Evolutionary conservation across 1,140 invertebrate genomes (phyloP), one percentile per base, ranked within the genome.

Genomic region (Ctenoplectra terminalis): DNA sequence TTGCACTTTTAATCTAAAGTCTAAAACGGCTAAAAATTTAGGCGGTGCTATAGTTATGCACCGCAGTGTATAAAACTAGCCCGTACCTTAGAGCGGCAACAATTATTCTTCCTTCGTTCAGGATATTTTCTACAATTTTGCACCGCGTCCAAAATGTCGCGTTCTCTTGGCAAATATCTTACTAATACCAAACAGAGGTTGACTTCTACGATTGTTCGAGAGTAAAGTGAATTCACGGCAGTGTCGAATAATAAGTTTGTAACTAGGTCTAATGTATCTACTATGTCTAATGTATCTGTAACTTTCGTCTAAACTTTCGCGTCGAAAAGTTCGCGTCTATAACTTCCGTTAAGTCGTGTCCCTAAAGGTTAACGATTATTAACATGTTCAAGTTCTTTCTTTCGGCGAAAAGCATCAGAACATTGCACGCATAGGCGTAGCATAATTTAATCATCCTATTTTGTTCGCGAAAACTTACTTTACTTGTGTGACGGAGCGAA

Each of bases 211-310:
- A 63, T 40, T 37, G 60, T 63, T 63, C 5, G 17, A 20, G 20
- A 37, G 34, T 7, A n/a, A 63, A 63, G 34, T 63, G 31, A 13
- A 63, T 63, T 63, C 23, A 37, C 60, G 5, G 13, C 5, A 34
- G 23, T 63, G 60, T 40, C 60, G 34, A 40, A 37, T 63, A 63
- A 63, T 37, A 63, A 63, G 31, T 63, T 63, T n/a, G 11, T 63
- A 63, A 63, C 60, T 63, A n/a, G 34, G 60, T 63, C 34, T 63
- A 63, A 63, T 37, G 34, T 31, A 37, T 37, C 20, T 37, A 23
- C 31, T 20, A 9, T n/a, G 60, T 63, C 60, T 63, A 63, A 40
- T 37, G 23, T 63, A 40, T 40, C 60, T 63, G 4, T 11, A 61
- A 63, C 34, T 63, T 1, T 31, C 2, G n/a, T n/a, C n/a, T n/a